Evolutionary conservation across 2,113 vertebrate species (phyloP).

Genomic region (Epinephelus cyanopodus): DNA sequence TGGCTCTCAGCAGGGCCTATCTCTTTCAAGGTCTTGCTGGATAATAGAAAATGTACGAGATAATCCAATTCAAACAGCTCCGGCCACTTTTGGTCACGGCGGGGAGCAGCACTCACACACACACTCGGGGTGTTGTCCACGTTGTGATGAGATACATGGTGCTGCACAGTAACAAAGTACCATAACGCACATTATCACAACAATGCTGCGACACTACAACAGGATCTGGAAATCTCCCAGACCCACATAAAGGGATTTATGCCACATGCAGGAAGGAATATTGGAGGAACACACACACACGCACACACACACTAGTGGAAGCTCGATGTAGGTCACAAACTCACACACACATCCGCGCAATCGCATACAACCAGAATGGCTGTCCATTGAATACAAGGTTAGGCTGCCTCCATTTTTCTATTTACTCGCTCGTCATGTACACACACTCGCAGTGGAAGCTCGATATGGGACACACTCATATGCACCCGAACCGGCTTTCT

Average conservation of each 20-base stretch:
- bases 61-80: conserved; percentile 79
- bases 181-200: conserved; percentile 66
- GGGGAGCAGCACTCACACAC: conserved; percentile 28
- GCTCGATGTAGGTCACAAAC: conserved; percentile 69
- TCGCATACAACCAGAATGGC: conserved; percentile 51
- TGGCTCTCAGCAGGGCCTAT: conserved; percentile 55
- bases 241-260: conserved; percentile 64
- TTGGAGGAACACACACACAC: conserved; percentile 14
- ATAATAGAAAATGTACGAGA: conserved; percentile 78
- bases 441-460: conserved; percentile 5
- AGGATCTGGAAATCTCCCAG: conserved; percentile 68
- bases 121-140: conserved; percentile 28
- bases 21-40: conserved; percentile 72
- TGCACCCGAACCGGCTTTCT: conserved; percentile 12
- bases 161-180: conserved; percentile 48
- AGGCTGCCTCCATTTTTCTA: conserved; percentile 55
- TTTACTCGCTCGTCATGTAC: conserved; percentile 15
- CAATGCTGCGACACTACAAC: conserved; percentile 55
- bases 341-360: conserved; percentile 34
- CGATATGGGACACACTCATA: conserved; percentile 39
- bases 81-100: conserved; percentile 67
- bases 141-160: conserved; percentile 57
- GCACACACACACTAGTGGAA: conserved; percentile 19
- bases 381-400: conserved; percentile 61
- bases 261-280: conserved; percentile 52